Conservation (phyloP, 2,113 vertebrate genomes). For the Fulmarus glacialis region DNA sequence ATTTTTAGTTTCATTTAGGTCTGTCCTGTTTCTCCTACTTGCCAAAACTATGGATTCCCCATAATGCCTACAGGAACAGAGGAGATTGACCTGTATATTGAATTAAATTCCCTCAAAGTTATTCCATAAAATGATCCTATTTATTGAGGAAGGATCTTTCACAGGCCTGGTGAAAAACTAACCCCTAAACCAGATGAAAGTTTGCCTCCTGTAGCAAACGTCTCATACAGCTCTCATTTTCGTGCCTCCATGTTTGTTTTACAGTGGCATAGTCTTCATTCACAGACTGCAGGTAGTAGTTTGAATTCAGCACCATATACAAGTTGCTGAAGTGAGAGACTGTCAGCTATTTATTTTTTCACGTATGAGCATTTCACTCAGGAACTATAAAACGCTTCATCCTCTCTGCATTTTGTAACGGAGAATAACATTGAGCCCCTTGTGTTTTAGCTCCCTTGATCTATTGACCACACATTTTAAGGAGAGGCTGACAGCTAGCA, state of each 20-base stretch:
- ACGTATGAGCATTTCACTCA: slow-evolving; percentile 26
- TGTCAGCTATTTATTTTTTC: slow-evolving; percentile 52
- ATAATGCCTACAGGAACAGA: neutral
- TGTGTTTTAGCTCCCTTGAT: slow-evolving; percentile 44
- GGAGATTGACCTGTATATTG: neutral
- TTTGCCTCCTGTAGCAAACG: neutral
- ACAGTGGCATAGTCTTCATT: neutral
- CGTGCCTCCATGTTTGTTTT: neutral
- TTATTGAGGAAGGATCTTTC: neutral
- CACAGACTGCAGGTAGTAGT: neutral
- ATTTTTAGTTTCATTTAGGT: neutral
- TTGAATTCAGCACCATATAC: neutral
- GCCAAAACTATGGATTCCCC: neutral
- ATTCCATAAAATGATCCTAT: neutral
- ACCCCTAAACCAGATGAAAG: neutral
- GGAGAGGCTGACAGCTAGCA: slow-evolving; percentile 53
- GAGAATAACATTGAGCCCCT: slow-evolving; percentile 34
- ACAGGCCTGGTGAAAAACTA: neutral
- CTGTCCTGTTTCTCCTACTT: neutral
- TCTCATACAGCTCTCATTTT: neutral
- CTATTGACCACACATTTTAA: slow-evolving; percentile 51
- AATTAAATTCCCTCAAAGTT: neutral
- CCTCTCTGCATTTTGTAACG: neutral
- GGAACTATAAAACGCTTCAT: slow-evolving; percentile 41
- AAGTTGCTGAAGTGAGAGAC: slow-evolving; percentile 47